Conservation (phyloP, 2,888 invertebrate species). For the Pegoplata infirma region DNA sequence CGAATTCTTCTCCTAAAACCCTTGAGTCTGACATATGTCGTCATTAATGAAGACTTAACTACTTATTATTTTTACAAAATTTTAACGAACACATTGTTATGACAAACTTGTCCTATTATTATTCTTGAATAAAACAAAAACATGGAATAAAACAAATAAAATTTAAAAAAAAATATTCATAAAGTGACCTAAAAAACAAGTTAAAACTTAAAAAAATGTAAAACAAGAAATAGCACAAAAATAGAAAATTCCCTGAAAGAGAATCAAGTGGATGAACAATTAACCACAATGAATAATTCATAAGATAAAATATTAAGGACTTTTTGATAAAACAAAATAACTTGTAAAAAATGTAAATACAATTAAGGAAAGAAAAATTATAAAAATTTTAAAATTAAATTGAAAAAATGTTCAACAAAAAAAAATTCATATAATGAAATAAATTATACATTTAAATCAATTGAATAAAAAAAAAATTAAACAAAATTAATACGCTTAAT, state of each 20-base stretch:
- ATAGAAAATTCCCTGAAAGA: constrained; percentile 22
- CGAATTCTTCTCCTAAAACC: too few relatives aligned
- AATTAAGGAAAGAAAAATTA: neutral
- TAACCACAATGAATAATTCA: constrained; percentile 48
- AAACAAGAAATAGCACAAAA: neutral
- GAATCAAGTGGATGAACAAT: constrained; percentile 35
- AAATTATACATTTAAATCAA: neutral
- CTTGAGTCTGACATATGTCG: too few relatives aligned
- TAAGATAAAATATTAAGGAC: constrained; percentile 5
- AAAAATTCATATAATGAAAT: neutral
- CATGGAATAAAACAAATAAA: constrained; percentile 1
- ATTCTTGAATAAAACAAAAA: neutral
- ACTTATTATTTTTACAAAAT: too few relatives aligned
- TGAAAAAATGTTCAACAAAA: neutral
- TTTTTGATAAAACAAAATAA: neutral
- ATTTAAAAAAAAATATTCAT: constrained; percentile 17
- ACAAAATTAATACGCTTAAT: neutral
- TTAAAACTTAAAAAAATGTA: constrained; percentile 6
- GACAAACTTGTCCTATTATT: too few relatives aligned
- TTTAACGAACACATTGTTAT: too few relatives aligned
- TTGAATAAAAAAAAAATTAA: neutral
- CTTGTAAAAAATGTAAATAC: neutral
- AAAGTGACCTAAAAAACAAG: constrained; percentile 19
- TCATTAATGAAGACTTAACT: too few relatives aligned
- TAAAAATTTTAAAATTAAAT: neutral